Conservation (phyloP, 1,140 invertebrate species). For the Papilio machaon region DNA sequence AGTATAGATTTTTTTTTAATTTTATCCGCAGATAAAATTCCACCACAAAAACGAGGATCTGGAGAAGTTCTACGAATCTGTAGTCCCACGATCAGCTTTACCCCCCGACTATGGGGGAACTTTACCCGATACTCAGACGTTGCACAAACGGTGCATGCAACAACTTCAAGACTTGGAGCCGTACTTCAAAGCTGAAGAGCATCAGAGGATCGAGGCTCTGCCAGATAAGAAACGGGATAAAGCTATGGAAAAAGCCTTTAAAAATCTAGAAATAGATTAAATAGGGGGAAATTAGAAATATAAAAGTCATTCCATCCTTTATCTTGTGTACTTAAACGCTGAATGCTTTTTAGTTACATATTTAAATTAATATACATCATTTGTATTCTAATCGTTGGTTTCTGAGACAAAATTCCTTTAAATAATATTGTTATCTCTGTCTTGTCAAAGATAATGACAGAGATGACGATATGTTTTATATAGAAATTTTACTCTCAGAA, state of each 20-base stretch:
- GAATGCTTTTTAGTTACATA: no score
- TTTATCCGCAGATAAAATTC: constrained; percentile 71
- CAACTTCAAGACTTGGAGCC: constrained; percentile 62
- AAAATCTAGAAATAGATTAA: constrained; percentile 75
- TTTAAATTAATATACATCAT: no score
- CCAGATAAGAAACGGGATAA: constrained; percentile 73
- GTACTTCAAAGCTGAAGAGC: constrained; percentile 74
- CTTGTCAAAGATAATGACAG: no score
- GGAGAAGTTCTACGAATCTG: constrained; percentile 73
- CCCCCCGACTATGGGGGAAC: constrained; percentile 74
- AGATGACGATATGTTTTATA: no score
- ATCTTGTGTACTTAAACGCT: neutral
- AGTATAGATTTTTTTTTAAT: neutral
- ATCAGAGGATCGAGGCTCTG: constrained; percentile 65
- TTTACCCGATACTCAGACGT: constrained; percentile 65
- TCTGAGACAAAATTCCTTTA: no score
- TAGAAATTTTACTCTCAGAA: no score
- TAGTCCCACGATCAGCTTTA: constrained; percentile 65
- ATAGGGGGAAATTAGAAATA: neutral
- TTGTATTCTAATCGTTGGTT: no score
- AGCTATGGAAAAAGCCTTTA: constrained; percentile 68
- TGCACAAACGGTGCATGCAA: constrained; percentile 73
- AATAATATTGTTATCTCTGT: no score
- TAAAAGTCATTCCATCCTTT: constrained; percentile 7
- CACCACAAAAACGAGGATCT: constrained; percentile 72